A percentile compares a stretch with the other conserved stretches of the same genome.
These are phyloP conservation scores for Bagarius yarrelli DNA, from an alignment of 2,113 vertebrate genomes.

Conservation along the genomic window DNA sequence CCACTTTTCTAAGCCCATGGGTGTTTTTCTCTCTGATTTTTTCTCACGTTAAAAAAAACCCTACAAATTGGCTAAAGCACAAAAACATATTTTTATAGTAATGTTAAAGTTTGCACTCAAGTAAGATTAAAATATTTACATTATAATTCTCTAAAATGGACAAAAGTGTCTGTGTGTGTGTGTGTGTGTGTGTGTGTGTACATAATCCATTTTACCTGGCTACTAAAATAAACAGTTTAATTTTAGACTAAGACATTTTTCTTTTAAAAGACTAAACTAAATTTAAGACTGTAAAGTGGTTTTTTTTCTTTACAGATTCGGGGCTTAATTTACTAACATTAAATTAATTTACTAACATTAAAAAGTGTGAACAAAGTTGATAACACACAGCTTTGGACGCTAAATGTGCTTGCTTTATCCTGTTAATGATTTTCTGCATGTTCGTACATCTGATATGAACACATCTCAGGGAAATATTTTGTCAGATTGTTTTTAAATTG, in stretches of 20 bases:
- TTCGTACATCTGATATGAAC: neutral
- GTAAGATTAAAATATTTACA: too few species aligned
- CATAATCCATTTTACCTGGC: too few species aligned
- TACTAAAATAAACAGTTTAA: neutral
- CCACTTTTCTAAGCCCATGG: neutral
- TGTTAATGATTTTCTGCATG: neutral
- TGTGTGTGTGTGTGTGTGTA: too few species aligned
- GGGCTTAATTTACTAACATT: neutral
- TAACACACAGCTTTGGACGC: neutral
- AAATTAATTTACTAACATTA: neutral
- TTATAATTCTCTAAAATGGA: neutral
- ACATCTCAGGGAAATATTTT: too few species aligned
- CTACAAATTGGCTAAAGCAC: neutral
- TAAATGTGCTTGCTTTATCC: too few species aligned
- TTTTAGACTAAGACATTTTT: neutral
- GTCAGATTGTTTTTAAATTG: too few species aligned
- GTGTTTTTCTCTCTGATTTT: neutral
- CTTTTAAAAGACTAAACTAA: neutral
- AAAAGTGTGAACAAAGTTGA: neutral
- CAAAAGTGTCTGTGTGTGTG: neutral
- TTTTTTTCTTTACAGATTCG: neutral
- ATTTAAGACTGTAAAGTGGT: neutral
- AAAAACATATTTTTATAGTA: too few species aligned
- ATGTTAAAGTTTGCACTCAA: too few species aligned
- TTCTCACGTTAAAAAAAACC: neutral